Percentiles rank a stretch among this genome's conserved stretches.
Evolutionary conservation across 1,140 invertebrate species (phyloP).

Genomic region (Lepidurus packardi): DNA sequence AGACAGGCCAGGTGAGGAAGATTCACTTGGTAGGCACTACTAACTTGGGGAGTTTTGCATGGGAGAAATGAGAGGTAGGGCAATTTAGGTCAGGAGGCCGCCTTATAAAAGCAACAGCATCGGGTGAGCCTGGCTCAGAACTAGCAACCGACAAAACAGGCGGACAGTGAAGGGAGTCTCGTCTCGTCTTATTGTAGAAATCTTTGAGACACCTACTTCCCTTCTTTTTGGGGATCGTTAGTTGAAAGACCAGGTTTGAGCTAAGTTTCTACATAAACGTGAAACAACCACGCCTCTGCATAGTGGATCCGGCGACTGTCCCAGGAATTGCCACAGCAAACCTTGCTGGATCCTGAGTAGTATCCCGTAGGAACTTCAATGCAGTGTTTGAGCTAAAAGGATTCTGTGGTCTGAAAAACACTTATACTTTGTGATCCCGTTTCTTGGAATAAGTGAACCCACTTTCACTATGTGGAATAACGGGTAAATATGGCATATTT

Average conservation of each 20-base stretch:
- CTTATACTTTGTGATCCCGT: not conserved
- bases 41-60: not conserved
- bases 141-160: not conserved
- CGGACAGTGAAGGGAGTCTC: slow-evolving; percentile 6
- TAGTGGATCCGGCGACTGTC: not conserved
- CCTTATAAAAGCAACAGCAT: slow-evolving; percentile 31
- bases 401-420: not conserved
- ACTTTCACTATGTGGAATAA: not conserved
- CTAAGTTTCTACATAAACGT: not conserved
- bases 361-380: not conserved
- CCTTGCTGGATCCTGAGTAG: not conserved
- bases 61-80: slow-evolving; percentile 7
- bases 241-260: not conserved
- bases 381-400: not conserved
- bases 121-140: slow-evolving; percentile 2
- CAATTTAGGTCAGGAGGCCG: slow-evolving; percentile 34
- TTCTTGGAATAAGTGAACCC: not conserved
- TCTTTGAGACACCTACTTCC: slow-evolving; percentile 1
- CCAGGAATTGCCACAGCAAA: not conserved
- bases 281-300: slow-evolving; percentile 3
- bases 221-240: slow-evolving; percentile 4
- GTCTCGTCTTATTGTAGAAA: not conserved
- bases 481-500: not conserved
- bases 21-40: slow-evolving; percentile 2
- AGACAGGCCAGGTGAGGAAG: not conserved